A percentile compares a stretch with the other conserved stretches of the same genome.
These are phyloP conservation scores for Tangara arthus DNA, from an alignment of 2,797 vertebrate genomes.

Conservation along the genomic window DNA sequence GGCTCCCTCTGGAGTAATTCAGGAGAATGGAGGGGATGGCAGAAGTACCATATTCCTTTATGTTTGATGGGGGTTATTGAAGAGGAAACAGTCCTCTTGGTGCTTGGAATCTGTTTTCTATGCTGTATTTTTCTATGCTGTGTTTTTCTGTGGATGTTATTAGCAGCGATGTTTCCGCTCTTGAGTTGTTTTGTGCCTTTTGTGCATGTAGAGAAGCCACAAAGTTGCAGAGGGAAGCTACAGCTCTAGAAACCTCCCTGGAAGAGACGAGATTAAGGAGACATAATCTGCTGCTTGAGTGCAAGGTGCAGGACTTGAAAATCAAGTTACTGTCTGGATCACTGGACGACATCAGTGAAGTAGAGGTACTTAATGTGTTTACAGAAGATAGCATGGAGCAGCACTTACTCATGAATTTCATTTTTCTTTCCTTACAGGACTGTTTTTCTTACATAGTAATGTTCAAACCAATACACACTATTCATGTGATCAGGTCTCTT, in stretches of 20 bases:
- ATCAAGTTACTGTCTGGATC: slow-evolving; percentile 83
- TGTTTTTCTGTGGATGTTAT: background rate
- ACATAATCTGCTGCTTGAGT: slow-evolving; percentile 89
- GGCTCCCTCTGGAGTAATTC: background rate
- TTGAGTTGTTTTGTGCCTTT: background rate
- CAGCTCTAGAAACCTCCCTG: slow-evolving; percentile 77
- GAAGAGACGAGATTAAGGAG: slow-evolving; percentile 83
- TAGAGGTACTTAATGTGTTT: slow-evolving; percentile 76
- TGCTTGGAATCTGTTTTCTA: background rate
- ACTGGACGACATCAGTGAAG: slow-evolving; percentile 86
- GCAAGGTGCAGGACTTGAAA: slow-evolving; percentile 86
- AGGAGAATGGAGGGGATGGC: background rate
- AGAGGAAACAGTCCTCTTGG: background rate
- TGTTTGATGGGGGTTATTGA: background rate
- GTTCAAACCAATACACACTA: background rate
- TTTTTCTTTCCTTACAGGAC: background rate
- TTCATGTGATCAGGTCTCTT: background rate
- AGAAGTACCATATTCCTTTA: background rate
- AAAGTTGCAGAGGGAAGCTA: slow-evolving; percentile 82
- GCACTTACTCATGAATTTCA: background rate
- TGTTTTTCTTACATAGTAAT: background rate
- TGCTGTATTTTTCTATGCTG: background rate
- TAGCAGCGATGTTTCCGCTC: background rate
- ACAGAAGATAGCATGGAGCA: background rate
- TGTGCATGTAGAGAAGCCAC: slow-evolving; percentile 77